Percentiles rank a stretch among this genome's conserved stretches.
Evolutionary conservation across 2,888 invertebrate species (phyloP).

Genomic region (Carabus problematicus): DNA sequence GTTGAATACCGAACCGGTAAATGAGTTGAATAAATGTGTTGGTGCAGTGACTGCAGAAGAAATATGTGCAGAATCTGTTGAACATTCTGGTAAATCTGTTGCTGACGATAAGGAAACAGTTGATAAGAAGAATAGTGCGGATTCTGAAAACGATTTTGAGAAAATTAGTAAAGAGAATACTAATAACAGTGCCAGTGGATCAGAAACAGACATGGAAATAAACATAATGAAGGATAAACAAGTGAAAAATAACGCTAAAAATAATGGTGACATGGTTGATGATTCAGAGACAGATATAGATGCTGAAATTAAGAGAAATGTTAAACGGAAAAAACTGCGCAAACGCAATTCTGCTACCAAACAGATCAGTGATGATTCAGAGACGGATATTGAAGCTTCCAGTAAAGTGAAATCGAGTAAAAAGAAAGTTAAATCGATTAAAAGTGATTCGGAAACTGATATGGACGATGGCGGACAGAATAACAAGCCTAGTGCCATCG

Average conservation of each 20-base stretch:
- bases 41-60: not conserved
- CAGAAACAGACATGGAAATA: slow-evolving; percentile 47
- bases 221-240: slow-evolving; percentile 23
- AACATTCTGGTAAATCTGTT: not conserved
- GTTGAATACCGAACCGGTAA: not conserved
- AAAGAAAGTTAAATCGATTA: not conserved
- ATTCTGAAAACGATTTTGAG: slow-evolving; percentile 1
- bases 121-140: not conserved
- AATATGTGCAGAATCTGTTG: not conserved
- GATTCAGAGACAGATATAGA: not conserved
- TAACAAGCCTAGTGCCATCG: no score
- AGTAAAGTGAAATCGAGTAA: not conserved
- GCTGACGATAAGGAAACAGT: not conserved
- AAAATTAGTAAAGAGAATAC: not conserved
- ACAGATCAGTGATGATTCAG: not conserved
- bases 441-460: slow-evolving; percentile 3
- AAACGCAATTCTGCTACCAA: not conserved
- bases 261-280: no score
- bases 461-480: not conserved
- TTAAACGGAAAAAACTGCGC: slow-evolving; percentile 17
- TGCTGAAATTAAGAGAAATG: not conserved
- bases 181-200: not conserved
- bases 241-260: slow-evolving; percentile 5
- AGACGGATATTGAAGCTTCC: not conserved
- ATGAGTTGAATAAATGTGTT: not conserved